phyloP scores from a whole-genome alignment of 2,797 vertebrate species.

The Bovichtus variegatus region DNA sequence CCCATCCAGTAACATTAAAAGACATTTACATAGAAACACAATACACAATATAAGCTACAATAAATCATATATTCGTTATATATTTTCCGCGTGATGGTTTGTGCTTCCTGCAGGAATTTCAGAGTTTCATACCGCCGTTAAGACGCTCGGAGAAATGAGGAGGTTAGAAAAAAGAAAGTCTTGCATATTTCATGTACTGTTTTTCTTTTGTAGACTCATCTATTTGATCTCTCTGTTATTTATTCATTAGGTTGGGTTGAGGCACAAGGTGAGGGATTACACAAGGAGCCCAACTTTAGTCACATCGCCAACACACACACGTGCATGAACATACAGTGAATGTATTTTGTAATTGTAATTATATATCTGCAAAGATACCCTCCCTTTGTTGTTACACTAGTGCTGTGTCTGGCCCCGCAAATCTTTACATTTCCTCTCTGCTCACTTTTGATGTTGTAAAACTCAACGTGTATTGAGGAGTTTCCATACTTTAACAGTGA shows the following conservation, averaged over 20 bases:
- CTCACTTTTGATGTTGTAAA: too few species aligned
- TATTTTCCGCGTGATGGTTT: too few species aligned
- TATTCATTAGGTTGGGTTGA: conserved; percentile 55
- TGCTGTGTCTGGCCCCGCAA: background rate
- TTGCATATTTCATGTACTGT: conserved; percentile 43
- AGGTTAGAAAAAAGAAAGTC: conserved; percentile 11
- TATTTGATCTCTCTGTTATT: conserved; percentile 54
- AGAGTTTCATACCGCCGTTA: background rate
- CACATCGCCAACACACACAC: background rate
- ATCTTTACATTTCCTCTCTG: background rate
- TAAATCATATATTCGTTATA: too few species aligned
- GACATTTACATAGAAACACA: too few species aligned
- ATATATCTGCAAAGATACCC: background rate
- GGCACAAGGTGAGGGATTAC: conserved; percentile 10
- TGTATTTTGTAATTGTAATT: too few species aligned
- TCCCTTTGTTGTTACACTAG: too few species aligned
- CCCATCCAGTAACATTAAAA: too few species aligned
- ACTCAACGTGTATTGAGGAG: too few species aligned
- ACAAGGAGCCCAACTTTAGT: conserved; percentile 10
- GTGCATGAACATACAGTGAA: background rate
- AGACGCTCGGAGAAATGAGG: background rate
- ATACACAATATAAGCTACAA: too few species aligned
- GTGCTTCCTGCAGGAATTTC: background rate
- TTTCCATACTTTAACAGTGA: background rate
- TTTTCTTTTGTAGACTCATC: conserved; percentile 49